These are phyloP conservation scores for Eleutherodactylus coqui DNA, from an alignment of 2,797 vertebrate genomes.

Conservation along the genomic window DNA sequence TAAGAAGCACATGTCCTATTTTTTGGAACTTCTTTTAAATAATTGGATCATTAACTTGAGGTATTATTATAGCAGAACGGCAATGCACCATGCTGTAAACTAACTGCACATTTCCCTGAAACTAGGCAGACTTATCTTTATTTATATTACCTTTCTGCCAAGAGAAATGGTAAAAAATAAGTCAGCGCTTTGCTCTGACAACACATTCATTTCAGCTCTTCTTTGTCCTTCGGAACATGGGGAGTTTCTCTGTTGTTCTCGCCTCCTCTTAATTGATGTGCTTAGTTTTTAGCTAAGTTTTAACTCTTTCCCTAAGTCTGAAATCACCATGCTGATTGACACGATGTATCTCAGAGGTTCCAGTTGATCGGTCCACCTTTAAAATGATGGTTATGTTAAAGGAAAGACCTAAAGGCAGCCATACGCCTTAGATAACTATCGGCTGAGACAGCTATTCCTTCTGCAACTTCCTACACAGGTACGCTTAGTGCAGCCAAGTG, in stretches of 20 bases:
- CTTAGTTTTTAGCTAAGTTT: neutral
- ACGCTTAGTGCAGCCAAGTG: too few species aligned
- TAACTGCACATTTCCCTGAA: constrained; percentile 38
- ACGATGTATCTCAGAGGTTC: neutral
- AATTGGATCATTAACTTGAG: constrained; percentile 50
- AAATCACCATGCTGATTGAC: neutral
- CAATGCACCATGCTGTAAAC: constrained; percentile 34
- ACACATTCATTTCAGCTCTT: neutral
- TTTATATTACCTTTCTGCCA: constrained; percentile 41
- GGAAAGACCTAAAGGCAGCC: neutral
- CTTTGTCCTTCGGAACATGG: constrained; percentile 30
- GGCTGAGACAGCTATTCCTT: too few species aligned
- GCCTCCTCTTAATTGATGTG: neutral
- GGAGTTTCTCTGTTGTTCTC: neutral
- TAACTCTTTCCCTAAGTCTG: neutral
- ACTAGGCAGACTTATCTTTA: constrained; percentile 44
- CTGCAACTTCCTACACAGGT: too few species aligned
- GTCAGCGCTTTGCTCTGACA: constrained; percentile 23
- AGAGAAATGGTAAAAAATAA: constrained; percentile 35
- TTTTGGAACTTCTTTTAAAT: constrained; percentile 51
- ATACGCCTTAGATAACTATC: too few species aligned
- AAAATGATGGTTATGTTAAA: constrained; percentile 2
- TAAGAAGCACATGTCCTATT: constrained; percentile 44
- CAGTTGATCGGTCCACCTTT: neutral
- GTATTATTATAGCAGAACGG: constrained; percentile 42